These are phyloP conservation scores for Raillietiella orientalis DNA, from an alignment of 2,888 invertebrate genomes.

Conservation along the genomic window DNA sequence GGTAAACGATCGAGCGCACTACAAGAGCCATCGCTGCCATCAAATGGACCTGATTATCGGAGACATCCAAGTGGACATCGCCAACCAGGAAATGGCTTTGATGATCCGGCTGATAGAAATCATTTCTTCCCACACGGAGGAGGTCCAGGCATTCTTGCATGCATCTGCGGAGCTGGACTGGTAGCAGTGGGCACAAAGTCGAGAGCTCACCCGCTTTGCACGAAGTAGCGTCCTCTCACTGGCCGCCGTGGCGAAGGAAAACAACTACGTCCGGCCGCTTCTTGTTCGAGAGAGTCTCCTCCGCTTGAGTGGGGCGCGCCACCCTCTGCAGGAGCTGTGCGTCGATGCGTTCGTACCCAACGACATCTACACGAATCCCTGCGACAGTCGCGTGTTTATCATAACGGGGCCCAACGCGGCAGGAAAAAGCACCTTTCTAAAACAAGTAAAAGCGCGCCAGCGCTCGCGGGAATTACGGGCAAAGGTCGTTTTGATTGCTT, in stretches of 20 bases:
- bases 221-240: conserved; percentile 35
- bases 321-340: conserved; percentile 36
- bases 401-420: conserved; percentile 67
- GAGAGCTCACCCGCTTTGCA: conserved; percentile 2
- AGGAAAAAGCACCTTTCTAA: conserved; percentile 71
- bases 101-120: conserved; percentile 29
- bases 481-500: conserved; percentile 35
- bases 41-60: conserved; percentile 43
- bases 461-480: no score
- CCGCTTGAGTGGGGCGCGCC: no score
- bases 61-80: conserved; percentile 41
- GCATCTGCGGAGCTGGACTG: conserved; percentile 32
- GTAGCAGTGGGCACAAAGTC: conserved; percentile 13
- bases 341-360: conserved; percentile 36
- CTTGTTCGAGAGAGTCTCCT: no score
- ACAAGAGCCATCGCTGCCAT: conserved; percentile 29
- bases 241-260: conserved; percentile 26
- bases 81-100: conserved; percentile 42
- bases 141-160: conserved; percentile 21
- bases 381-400: conserved; percentile 24
- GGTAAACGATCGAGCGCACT: conserved; percentile 27
- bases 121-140: conserved; percentile 22
- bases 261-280: conserved; percentile 29
- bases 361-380: conserved; percentile 20
- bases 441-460: no score